Conservation (phyloP, 2,797 vertebrate genomes). For the Crax fasciolata region DNA sequence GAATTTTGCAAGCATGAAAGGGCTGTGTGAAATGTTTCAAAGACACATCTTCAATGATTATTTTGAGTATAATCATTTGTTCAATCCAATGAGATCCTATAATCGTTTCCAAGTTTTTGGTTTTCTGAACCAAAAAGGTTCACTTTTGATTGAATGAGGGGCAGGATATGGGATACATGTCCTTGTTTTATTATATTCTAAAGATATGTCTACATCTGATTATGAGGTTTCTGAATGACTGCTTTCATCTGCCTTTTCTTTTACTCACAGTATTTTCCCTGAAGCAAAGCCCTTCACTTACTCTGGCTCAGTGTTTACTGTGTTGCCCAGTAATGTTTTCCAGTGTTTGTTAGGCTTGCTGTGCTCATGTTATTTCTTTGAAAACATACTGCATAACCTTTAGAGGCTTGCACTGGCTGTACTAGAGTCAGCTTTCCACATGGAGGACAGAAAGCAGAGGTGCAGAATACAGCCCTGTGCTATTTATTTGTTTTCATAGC, state of each 20-base stretch:
- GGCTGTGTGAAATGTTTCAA: background rate
- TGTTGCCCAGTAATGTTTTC: background rate
- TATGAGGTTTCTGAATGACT: constrained; percentile 5
- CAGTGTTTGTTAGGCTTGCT: background rate
- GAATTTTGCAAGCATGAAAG: background rate
- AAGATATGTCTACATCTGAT: background rate
- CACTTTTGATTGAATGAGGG: background rate
- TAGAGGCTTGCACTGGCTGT: background rate
- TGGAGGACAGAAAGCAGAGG: fast-evolving
- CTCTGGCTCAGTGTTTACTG: background rate
- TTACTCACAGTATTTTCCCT: background rate
- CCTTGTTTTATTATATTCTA: constrained; percentile 21
- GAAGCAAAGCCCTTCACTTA: constrained; percentile 30
- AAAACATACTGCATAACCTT: constrained; percentile 10
- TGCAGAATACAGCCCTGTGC: background rate
- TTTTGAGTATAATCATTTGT: background rate
- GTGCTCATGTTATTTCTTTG: background rate
- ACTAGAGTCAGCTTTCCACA: background rate
- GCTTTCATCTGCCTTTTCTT: constrained; percentile 48
- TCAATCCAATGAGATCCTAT: background rate
- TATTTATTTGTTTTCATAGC: background rate
- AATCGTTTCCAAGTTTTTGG: constrained; percentile 15
- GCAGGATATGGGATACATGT: background rate
- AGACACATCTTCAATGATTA: background rate
- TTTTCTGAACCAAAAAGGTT: constrained; percentile 2